Percentiles rank a stretch among this genome's conserved stretches.
phyloP scores from a whole-genome alignment of 2,113 vertebrate genomes.

The Thomomys bottae region DNA sequence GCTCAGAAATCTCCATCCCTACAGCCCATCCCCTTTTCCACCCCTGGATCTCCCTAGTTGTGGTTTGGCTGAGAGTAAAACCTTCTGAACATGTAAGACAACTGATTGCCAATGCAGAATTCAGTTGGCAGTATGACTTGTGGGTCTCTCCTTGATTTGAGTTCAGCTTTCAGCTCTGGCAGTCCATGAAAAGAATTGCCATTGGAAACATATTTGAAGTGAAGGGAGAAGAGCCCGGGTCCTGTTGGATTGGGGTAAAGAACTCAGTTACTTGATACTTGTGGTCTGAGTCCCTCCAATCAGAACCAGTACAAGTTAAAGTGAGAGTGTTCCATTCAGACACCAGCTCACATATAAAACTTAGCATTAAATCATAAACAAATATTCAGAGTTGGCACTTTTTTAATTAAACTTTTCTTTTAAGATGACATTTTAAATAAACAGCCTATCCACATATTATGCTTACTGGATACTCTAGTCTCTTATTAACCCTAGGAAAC shows the following conservation, averaged over 20 bases:
- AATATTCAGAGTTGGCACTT: conserved; percentile 52
- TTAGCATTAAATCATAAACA: conserved; percentile 57
- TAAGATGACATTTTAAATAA: conserved; percentile 63
- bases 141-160: not conserved
- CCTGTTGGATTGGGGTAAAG: too few relatives aligned
- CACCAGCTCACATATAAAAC: not conserved
- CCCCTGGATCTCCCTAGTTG: not conserved
- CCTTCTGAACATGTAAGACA: not conserved
- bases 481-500: conserved; percentile 52
- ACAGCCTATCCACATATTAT: conserved; percentile 12
- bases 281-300: not conserved
- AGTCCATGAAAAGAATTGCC: not conserved
- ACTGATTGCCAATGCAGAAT: not conserved
- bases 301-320: not conserved
- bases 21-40: not conserved
- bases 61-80: not conserved
- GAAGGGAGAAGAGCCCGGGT: not conserved
- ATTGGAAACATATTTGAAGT: not conserved
- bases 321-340: not conserved
- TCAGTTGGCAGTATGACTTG: not conserved
- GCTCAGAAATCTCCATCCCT: not conserved
- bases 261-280: not conserved
- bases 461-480: conserved; percentile 18
- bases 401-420: conserved; percentile 69
- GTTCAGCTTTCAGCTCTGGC: not conserved